These are phyloP conservation scores for Drosophila demipolita DNA, from an alignment of 2,888 invertebrate genomes.

Conservation along the genomic window DNA sequence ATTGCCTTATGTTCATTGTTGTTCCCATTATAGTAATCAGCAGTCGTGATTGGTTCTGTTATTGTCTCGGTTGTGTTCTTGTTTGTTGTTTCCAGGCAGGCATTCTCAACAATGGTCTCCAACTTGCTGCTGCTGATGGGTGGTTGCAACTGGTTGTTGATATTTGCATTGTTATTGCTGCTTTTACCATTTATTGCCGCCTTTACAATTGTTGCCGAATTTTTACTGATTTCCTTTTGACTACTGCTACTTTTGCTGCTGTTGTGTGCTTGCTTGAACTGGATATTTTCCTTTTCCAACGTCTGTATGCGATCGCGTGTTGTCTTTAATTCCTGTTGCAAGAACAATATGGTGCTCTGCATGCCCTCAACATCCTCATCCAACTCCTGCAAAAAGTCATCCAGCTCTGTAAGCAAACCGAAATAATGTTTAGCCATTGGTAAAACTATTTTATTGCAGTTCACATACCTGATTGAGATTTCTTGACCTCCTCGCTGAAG, in stretches of 20 bases:
- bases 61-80: not conserved
- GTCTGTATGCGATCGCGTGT: slow-evolving; percentile 89
- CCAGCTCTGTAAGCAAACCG: slow-evolving; percentile 89
- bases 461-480: slow-evolving; percentile 94
- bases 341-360: slow-evolving; percentile 97
- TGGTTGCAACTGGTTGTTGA: slow-evolving; percentile 49
- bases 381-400: slow-evolving; percentile 97
- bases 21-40: slow-evolving; percentile 56
- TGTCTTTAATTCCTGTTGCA: slow-evolving; percentile 96
- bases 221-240: slow-evolving; percentile 40
- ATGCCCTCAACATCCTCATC: slow-evolving; percentile 99
- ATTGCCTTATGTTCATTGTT: slow-evolving; percentile 47
- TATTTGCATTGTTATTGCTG: slow-evolving; percentile 34
- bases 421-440: not conserved
- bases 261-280: slow-evolving; percentile 68
- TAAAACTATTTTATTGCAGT: not conserved
- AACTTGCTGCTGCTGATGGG: slow-evolving; percentile 52
- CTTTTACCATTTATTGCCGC: slow-evolving; percentile 57
- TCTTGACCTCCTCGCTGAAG: slow-evolving; percentile 98
- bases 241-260: slow-evolving; percentile 36
- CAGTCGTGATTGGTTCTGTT: slow-evolving; percentile 10
- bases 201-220: slow-evolving; percentile 8
- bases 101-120: slow-evolving; percentile 79
- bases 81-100: slow-evolving; percentile 52
- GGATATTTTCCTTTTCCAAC: slow-evolving; percentile 87